Base-by-base conservation (phyloP, 1,140 invertebrate species). In the Pararge aegeria region DNA sequence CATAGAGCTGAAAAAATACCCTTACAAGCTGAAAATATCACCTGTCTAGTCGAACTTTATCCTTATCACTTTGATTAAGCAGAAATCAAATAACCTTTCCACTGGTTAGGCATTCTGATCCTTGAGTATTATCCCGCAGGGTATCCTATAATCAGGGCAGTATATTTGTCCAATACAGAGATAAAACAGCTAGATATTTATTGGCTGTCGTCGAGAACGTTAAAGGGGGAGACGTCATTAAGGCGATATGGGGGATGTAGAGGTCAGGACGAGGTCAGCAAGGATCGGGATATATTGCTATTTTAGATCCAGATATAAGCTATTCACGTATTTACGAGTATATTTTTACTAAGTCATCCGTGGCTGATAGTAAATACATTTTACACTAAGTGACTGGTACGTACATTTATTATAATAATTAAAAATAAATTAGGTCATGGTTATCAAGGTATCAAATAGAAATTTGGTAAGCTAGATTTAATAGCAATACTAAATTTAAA, bases 161-260 rank as follows among this genome's bases (percentile, higher is more conserved):
- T 42, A 42, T 42, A 42, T 42, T 42, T 42, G 38, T 42, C 38
- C 38, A 42, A 42, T 42, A 42, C 38, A 42, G 38, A 42, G 70
- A 73, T 73, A 68, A 73, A 64, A 56, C 62, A 63, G 64, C 53
- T 55, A 50, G 57, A 66, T 67, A 73, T 73, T 65, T 73, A 73
- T 73, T 68, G 66, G 62, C 51, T 68, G 60, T 65, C 68, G 68
- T 59, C 60, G 44, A 60, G 46, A 50, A 58, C 62, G 56, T 59
- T 64, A 64, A 64, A 64, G 54, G 53, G 40, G 44, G 61, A 46
- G 61, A 56, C 50, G 56, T 66, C 64, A 55, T 57, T 62, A 61
- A 66, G 64, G 44, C 58, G 53, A 57, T 59, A 55, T 49, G 24
- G 57, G 64, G 65, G 53, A 57, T 59, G 52, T 49, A 29, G 57